Conservation (phyloP, 2,888 invertebrate species). For the Slavum lentiscoides region DNA sequence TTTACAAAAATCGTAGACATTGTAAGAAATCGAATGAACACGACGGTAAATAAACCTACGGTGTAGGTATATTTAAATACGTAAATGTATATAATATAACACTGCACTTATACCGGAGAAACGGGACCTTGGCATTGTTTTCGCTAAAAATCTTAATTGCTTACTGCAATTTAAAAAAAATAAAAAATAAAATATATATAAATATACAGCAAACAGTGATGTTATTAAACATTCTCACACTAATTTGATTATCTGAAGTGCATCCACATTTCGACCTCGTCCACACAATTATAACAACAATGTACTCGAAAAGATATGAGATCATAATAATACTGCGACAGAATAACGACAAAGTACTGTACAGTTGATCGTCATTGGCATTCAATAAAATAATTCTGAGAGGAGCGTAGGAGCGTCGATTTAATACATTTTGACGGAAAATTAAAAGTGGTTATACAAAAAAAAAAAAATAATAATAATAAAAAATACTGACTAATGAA, state of each 20-base stretch:
- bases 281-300: not conserved
- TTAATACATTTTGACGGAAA: too few relatives aligned
- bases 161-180: not conserved
- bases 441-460: too few relatives aligned
- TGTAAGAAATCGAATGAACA: not conserved
- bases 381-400: too few relatives aligned
- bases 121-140: not conserved
- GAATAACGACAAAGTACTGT: too few relatives aligned
- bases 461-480: too few relatives aligned
- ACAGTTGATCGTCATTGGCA: too few relatives aligned
- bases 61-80: not conserved
- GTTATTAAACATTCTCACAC: constrained; percentile 13
- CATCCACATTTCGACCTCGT: constrained; percentile 16
- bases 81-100: not conserved
- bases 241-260: constrained; percentile 22
- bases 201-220: not conserved
- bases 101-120: not conserved
- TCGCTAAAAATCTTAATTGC: constrained; percentile 13
- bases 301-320: too few relatives aligned
- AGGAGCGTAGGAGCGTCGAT: too few relatives aligned
- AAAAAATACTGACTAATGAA: too few relatives aligned
- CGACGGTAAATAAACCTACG: not conserved
- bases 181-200: not conserved
- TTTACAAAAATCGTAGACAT: not conserved
- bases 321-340: too few relatives aligned